Evolutionary conservation across 1,140 invertebrate genomes (phyloP).

Genomic region (Eupristina koningsbergeri): DNA sequence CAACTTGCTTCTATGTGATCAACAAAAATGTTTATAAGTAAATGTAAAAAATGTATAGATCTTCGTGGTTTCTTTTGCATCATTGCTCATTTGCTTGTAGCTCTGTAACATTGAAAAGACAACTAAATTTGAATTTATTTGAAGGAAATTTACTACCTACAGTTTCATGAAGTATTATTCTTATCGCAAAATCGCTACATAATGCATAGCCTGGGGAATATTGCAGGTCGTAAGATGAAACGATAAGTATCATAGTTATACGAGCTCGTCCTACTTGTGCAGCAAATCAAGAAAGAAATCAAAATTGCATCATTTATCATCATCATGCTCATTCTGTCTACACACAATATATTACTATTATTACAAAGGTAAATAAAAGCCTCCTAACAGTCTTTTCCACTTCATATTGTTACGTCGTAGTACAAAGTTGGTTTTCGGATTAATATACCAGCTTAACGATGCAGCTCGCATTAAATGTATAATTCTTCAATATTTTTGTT

Average conservation of each 20-base stretch:
- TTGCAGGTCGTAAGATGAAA: background rate
- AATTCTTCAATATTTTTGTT: background rate
- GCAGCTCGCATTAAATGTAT: background rate
- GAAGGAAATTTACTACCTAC: background rate
- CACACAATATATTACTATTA: background rate
- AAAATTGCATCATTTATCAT: conserved; percentile 36
- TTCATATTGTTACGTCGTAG: background rate
- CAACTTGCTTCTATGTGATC: too few relatives aligned
- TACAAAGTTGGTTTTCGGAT: background rate
- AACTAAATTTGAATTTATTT: background rate
- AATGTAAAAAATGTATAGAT: too few relatives aligned
- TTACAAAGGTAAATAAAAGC: background rate
- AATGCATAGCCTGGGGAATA: background rate
- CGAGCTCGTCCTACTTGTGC: background rate
- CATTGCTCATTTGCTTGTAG: background rate
- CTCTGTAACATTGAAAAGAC: background rate
- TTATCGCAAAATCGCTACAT: conserved; percentile 17
- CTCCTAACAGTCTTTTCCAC: background rate
- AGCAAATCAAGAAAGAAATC: conserved; percentile 15
- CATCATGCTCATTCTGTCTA: background rate
- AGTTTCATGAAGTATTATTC: conserved; percentile 12
- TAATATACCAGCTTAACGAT: background rate
- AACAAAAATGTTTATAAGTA: too few relatives aligned
- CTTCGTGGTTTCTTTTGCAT: too few relatives aligned
- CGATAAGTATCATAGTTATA: conserved; percentile 22